Evolutionary conservation across 1,140 invertebrate genomes (phyloP).

Genomic region (Caenorhabditis inopinata): DNA sequence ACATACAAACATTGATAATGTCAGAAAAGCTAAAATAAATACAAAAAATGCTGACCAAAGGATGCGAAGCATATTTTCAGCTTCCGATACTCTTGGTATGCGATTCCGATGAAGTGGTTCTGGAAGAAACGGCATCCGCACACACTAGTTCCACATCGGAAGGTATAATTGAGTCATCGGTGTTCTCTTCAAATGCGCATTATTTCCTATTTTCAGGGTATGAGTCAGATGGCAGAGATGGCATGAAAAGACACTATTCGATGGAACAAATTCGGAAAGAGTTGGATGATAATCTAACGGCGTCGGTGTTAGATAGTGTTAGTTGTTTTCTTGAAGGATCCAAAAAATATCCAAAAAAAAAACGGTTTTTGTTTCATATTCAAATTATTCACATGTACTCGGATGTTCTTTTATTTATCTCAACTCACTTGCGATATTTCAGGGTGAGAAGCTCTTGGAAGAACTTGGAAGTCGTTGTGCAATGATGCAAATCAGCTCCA

Average conservation of each 20-base stretch:
- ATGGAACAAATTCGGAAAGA: slow-evolving; percentile 12
- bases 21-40: neutral
- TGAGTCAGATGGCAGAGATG: slow-evolving; percentile 15
- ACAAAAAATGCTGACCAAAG: neutral
- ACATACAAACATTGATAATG: neutral
- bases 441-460: neutral
- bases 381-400: too few relatives aligned
- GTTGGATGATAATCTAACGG: neutral
- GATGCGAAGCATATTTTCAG: neutral
- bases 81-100: neutral
- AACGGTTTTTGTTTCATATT: too few relatives aligned
- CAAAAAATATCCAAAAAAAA: too few relatives aligned
- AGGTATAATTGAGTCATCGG: neutral
- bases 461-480: neutral
- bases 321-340: too few relatives aligned
- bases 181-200: neutral
- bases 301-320: neutral
- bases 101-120: neutral
- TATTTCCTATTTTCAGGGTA: neutral
- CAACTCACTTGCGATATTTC: too few relatives aligned
- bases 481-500: neutral
- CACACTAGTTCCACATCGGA: slow-evolving; percentile 7
- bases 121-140: neutral
- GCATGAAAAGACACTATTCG: slow-evolving; percentile 20
- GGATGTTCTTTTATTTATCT: too few relatives aligned